A percentile compares a stretch with the other conserved stretches of the same genome.
phyloP scores from a whole-genome alignment of 2,113 vertebrate species.

The Dryoscopus gambensis region DNA sequence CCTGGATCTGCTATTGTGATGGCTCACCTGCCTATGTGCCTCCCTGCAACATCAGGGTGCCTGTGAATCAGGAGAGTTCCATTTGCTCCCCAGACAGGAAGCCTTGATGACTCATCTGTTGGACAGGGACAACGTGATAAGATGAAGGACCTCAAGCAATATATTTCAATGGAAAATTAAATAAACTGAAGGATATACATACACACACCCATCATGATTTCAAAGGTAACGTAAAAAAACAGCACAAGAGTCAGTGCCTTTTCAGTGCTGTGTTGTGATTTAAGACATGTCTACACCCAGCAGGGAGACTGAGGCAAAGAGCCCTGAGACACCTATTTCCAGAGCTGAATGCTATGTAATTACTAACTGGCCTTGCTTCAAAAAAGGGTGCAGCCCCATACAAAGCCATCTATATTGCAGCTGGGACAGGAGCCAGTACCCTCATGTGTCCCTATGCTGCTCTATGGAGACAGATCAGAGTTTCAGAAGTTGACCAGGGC shows the following conservation, averaged over 20 bases:
- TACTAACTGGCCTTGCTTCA: not conserved
- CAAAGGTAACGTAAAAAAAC: not conserved
- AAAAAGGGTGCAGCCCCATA: not conserved
- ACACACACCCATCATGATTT: not conserved
- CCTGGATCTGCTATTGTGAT: rapidly evolving
- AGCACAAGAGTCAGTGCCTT: not conserved
- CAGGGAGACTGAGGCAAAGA: not conserved
- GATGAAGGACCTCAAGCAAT: not conserved
- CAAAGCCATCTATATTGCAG: not conserved
- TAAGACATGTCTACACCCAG: not conserved
- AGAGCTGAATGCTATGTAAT: not conserved
- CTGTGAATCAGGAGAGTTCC: not conserved
- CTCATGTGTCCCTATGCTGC: not conserved
- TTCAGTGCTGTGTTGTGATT: not conserved
- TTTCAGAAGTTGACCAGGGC: not conserved
- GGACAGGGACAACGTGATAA: not conserved
- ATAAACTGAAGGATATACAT: not conserved
- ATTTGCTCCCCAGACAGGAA: not conserved
- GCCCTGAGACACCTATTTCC: not conserved
- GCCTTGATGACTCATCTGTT: not conserved
- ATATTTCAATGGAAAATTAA: not conserved
- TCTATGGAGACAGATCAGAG: not conserved
- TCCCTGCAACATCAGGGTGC: not conserved
- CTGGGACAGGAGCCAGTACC: not conserved
- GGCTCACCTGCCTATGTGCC: not conserved